Base-by-base conservation (phyloP, 2,888 invertebrate genomes). In the Ornithoptera priamus region DNA sequence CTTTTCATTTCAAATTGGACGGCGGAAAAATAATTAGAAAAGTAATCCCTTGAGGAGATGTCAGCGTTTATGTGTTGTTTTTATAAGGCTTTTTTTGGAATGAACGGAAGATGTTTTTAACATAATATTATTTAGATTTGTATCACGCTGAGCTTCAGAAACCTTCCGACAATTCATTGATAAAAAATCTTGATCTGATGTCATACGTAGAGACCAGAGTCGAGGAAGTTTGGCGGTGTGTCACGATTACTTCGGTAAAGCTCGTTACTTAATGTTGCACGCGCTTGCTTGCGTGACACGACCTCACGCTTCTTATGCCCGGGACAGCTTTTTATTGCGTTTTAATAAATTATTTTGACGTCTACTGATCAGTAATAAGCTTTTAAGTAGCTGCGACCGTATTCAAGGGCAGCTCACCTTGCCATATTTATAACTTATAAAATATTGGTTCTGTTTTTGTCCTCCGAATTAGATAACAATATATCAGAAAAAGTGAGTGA, bases 221-320 rank as follows among this genome's bases (percentile, higher is more conserved):
- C 71, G 78, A 86, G 87, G 86, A 86, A 88, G 86, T 81, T 71
- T 70, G 67, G 75, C 67, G 65, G 72, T 74, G 73, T 78, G 78
- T 80, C 78, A 81, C 80, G 80, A 84, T 79, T 78, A 77, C 69
- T 77, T 74, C 79, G 81, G 81, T 79, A 80, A 77, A 83, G 79
- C 75, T 79, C n/a, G 79, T 83, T 83, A 84, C 77, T 73, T 81
- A 81, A 83, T 74, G 77, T 68, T 74, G 74, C 74, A 75, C 78
- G 76, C 74, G 77, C 73, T 74, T 69, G 65, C 63, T 67, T 67
- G 72, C 81, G 81, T 82, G 82, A 81, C 79, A 72, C 72, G 81
- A 75, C 75, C 80, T 80, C 83, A 83, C 81, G 82, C 74, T 69
- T 71, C 65, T 60, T 60, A 61, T 58, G 61, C 60, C 53, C 30